phyloP scores from a whole-genome alignment of 2,113 vertebrate genomes.

The Erythrolamprus reginae region DNA sequence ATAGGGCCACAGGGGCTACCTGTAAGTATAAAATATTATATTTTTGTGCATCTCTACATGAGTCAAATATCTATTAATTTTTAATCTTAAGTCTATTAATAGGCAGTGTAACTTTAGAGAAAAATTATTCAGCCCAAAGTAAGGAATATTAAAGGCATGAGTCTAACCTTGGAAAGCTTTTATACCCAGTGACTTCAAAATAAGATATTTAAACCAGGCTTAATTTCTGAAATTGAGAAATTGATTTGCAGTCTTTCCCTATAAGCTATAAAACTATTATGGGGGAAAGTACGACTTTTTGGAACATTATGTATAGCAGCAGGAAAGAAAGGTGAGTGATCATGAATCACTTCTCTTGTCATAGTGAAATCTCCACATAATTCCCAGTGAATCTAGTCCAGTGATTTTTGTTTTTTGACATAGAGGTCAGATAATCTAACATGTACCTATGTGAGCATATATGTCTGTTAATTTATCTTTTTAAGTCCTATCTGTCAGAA shows the following conservation, averaged over 20 bases:
- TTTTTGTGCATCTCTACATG: not conserved
- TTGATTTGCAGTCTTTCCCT: not conserved
- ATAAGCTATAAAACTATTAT: not conserved
- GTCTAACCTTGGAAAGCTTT: not conserved
- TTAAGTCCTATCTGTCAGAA: not conserved
- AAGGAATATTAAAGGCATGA: not conserved
- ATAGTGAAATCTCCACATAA: not conserved
- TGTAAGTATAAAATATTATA: slow-evolving; percentile 73
- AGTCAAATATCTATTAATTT: not conserved
- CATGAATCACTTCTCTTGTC: not conserved
- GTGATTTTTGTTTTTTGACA: not conserved
- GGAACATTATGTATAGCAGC: not conserved
- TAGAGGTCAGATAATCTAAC: not conserved
- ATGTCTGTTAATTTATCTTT: slow-evolving; percentile 5
- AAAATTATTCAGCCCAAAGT: slow-evolving; percentile 2
- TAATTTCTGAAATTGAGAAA: not conserved
- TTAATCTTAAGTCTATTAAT: slow-evolving; percentile 13
- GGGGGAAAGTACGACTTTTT: not conserved
- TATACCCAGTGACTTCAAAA: not conserved
- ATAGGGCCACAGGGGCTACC: slow-evolving; percentile 81
- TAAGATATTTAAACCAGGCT: not conserved
- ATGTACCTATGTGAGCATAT: not conserved
- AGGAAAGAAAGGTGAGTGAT: not conserved
- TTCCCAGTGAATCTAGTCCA: not conserved
- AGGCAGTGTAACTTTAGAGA: not conserved